A percentile compares a stretch with the other conserved stretches of the same genome.
phyloP scores from a whole-genome alignment of 2,797 vertebrate genomes.

The Phalanger gymnotis region DNA sequence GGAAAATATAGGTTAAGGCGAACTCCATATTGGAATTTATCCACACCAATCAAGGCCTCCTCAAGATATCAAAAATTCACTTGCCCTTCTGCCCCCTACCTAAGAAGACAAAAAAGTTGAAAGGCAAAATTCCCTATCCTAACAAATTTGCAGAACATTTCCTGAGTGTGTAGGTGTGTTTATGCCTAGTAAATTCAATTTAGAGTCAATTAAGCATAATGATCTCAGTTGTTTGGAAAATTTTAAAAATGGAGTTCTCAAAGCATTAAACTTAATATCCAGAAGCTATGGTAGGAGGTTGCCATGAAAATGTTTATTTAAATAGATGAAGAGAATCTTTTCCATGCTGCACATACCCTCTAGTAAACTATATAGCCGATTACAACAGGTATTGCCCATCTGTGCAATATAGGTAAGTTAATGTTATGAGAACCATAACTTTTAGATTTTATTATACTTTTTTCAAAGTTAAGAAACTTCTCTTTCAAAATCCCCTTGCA shows the following conservation, averaged over 20 bases:
- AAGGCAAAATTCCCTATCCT: not conserved
- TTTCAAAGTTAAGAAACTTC: constrained; percentile 50
- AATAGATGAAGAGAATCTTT: not conserved
- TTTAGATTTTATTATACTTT: constrained; percentile 19
- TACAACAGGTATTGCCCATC: not conserved
- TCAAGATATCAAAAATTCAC: not conserved
- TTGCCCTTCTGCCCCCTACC: not conserved
- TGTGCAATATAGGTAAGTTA: constrained; percentile 7
- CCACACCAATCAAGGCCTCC: not conserved
- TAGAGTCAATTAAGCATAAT: constrained; percentile 23
- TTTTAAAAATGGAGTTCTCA: constrained; percentile 29
- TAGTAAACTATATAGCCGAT: not conserved
- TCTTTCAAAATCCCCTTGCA: constrained; percentile 35
- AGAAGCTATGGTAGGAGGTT: not conserved
- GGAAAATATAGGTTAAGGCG: not conserved
- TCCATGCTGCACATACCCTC: not conserved
- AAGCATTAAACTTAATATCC: constrained; percentile 31
- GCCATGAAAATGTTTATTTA: not conserved
- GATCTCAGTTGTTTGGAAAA: constrained; percentile 30
- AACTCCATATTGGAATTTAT: not conserved
- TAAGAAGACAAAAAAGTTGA: not conserved
- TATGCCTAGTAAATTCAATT: constrained; percentile 16
- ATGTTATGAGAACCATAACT: constrained; percentile 1
- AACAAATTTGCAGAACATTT: not conserved
- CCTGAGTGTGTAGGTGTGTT: constrained; percentile 28